These are phyloP conservation scores for Microchrysa polita DNA, from an alignment of 2,888 invertebrate species.

Conservation along the genomic window DNA sequence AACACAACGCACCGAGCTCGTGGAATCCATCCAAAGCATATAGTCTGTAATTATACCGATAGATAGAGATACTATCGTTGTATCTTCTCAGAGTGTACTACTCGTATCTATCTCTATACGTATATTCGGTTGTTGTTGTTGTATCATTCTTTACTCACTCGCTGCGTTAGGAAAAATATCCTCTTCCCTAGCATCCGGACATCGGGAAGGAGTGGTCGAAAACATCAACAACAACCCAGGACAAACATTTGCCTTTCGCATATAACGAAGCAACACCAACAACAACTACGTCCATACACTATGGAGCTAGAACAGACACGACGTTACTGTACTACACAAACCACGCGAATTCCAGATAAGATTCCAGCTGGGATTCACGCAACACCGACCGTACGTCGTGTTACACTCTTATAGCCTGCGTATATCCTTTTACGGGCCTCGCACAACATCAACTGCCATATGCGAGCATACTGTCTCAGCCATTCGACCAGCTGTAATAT, in stretches of 20 bases:
- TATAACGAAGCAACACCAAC: neutral
- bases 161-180: no score
- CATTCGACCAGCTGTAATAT: neutral
- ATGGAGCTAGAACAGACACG: neutral
- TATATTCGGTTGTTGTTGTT: no score
- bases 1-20: no score
- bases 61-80: no score
- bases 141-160: neutral
- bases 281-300: no score
- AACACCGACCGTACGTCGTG: constrained; percentile 10
- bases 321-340: constrained; percentile 14
- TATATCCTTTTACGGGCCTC: constrained; percentile 6
- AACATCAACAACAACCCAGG: constrained; percentile 5
- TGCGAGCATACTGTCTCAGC: neutral
- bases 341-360: constrained; percentile 28
- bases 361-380: constrained; percentile 36
- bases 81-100: no score
- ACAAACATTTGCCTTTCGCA: constrained; percentile 5
- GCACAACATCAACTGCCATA: neutral
- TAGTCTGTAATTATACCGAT: no score
- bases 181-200: neutral
- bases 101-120: no score
- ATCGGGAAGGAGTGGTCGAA: neutral
- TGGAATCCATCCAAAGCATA: neutral
- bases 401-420: no score